These are phyloP conservation scores for Diadumene lineata DNA, from an alignment of 92 coral and sea anemone genomes.

Conservation along the genomic window DNA sequence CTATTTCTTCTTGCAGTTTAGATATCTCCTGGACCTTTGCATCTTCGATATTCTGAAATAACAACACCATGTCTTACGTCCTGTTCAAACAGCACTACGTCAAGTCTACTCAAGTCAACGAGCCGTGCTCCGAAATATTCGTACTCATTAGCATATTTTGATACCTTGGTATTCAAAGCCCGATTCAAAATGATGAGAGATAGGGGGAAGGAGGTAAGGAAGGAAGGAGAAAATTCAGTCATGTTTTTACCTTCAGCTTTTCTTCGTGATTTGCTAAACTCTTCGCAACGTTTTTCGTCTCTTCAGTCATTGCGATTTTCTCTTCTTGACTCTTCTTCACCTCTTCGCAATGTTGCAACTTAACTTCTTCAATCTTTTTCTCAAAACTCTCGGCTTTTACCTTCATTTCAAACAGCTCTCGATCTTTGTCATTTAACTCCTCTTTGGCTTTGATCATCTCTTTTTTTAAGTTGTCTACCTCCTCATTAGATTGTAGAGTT, in stretches of 20 bases:
- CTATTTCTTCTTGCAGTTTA: constrained; percentile 10
- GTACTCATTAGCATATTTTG: too few species aligned
- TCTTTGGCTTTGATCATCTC: constrained; percentile 22
- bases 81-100: too few species aligned
- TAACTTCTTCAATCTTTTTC: constrained; percentile 22
- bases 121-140: too few species aligned
- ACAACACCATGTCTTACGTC: too few species aligned
- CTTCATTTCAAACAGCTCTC: constrained; percentile 12
- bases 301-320: constrained; percentile 27
- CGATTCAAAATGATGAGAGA: too few species aligned
- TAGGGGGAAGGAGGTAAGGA: neutral
- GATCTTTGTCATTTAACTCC: constrained; percentile 9
- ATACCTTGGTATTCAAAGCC: too few species aligned
- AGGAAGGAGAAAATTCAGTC: too few species aligned
- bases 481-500: constrained; percentile 20
- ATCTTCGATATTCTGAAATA: constrained; percentile 21
- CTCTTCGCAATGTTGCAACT: neutral
- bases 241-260: neutral
- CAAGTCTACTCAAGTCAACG: too few species aligned
- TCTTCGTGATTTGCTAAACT: neutral
- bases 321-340: constrained; percentile 30
- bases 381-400: neutral
- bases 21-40: constrained; percentile 20
- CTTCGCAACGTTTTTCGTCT: constrained; percentile 13
- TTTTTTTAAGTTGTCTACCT: constrained; percentile 14